phyloP scores from a whole-genome alignment of 23 tunicate genomes.

The Diplosoma virens region DNA sequence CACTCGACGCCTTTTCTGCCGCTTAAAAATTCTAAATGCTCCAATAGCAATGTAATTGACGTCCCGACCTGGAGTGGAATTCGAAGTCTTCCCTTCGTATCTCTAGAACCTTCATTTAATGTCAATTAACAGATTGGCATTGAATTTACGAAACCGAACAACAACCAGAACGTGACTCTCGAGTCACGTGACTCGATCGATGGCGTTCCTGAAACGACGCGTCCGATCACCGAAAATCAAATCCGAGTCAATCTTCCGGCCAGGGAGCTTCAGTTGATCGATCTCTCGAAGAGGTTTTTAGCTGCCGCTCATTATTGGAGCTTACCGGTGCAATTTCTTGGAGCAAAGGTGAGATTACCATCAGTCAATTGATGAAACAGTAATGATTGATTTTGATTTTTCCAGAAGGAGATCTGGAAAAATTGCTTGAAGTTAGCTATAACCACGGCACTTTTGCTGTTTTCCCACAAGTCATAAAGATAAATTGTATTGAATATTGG shows the following conservation, averaged over 20 bases:
- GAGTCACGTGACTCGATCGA: conserved; percentile 49
- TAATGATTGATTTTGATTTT: too few species aligned
- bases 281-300: conserved; percentile 91
- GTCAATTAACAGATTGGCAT: conserved; percentile 54
- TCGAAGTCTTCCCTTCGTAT: too few species aligned
- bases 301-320: conserved; percentile 98
- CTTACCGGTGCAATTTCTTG: conserved; percentile 87
- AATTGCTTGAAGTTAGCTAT: too few species aligned
- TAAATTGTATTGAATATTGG: too few species aligned
- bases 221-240: conserved; percentile 77
- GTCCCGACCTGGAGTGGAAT: too few species aligned
- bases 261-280: conserved; percentile 82
- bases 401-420: too few species aligned
- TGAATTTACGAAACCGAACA: conserved; percentile 47
- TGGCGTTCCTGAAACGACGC: conserved; percentile 42
- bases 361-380: too few species aligned
- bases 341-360: conserved; percentile 74
- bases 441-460: too few species aligned
- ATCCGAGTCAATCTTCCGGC: conserved; percentile 73
- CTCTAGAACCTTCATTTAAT: too few species aligned
- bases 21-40: background rate
- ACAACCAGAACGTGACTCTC: conserved; percentile 35
- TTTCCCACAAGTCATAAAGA: too few species aligned
- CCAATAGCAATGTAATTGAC: too few species aligned
- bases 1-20: too few species aligned